Evolutionary conservation across 2,113 vertebrate species (phyloP), one percentile per base, ranked within the genome.

Genomic region (Pungitius pungitius): DNA sequence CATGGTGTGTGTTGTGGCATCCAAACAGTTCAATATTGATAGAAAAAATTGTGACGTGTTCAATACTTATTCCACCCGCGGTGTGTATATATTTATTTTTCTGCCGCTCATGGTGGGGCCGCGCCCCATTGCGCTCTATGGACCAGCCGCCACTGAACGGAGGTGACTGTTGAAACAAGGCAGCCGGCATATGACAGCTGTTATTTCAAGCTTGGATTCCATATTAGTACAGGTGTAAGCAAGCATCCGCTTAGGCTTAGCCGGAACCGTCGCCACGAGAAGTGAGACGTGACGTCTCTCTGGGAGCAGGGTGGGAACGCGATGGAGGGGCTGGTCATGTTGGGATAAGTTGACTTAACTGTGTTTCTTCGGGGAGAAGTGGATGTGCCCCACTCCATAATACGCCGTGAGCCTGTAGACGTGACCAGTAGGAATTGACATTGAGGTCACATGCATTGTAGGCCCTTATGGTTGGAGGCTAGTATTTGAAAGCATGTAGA

Each of bases 131-230:
- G n/a, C n/a, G n/a, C n/a, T n/a, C n/a, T n/a, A n/a, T n/a, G n/a
- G n/a, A n/a, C n/a, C n/a, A 30, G 30, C 30, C 30, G 30, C 30
- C n/a, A n/a, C n/a, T n/a, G n/a, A 30, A 5, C 30, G 0, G 54
- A 55, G 43, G 42, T 57, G 6, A 10, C n/a, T 84, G 75, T 77
- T 79, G 24, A 82, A 77, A 72, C 62, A 80, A 35, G 61, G 8
- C 27, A 24, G 55, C 2, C 47, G 40, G 60, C 68, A 79, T 57
- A 40, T 67, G 73, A 81, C 75, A 70, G 63, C 58, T 78, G 81
- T 69, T 77, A 63, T 73, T 85, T 78, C 72, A 82, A 75, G 56
- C 49, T 66, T 78, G 78, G 35, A 49, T 76, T 76, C 60, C 72
- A 59, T 30, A 82, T 43, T 37, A 33, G 52, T 64, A 1, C 14